Evolutionary conservation across 2,797 vertebrate genomes (phyloP).

Genomic region (Alosa sapidissima): DNA sequence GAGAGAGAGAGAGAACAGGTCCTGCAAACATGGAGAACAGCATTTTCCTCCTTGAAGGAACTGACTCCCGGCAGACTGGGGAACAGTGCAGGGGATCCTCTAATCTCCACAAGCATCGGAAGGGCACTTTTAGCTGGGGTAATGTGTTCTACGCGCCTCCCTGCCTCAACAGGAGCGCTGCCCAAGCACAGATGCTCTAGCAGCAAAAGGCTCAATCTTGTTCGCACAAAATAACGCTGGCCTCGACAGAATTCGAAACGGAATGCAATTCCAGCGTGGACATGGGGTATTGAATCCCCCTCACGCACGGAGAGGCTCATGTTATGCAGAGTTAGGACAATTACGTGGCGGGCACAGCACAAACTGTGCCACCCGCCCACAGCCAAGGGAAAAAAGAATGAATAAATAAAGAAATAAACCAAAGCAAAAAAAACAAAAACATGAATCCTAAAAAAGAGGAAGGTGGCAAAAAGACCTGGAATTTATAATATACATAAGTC

Average conservation of each 20-base stretch:
- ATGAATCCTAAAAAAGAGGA: background rate
- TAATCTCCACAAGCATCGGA: conserved; percentile 12
- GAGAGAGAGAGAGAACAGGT: background rate
- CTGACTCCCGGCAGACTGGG: background rate
- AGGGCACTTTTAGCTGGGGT: background rate
- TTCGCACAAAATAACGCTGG: conserved; percentile 26
- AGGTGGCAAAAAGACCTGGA: background rate
- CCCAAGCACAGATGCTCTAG: conserved; percentile 26
- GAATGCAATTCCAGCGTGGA: background rate
- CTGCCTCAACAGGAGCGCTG: background rate
- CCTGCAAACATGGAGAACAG: background rate
- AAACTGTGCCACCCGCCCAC: conserved; percentile 13
- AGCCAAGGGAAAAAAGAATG: background rate
- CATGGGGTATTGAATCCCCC: conserved; percentile 41
- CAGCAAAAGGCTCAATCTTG: conserved; percentile 16
- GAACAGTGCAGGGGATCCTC: background rate
- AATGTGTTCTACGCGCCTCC: background rate
- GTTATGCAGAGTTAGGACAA: conserved; percentile 30
- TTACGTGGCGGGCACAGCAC: conserved; percentile 16
- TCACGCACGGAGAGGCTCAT: conserved; percentile 29
- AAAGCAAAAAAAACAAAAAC: background rate
- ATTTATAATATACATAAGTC: background rate
- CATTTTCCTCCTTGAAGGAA: background rate
- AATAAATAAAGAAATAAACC: background rate
- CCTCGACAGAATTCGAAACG: conserved; percentile 29